These are phyloP conservation scores for Dinothrombium tinctorium DNA, from an alignment of 1,140 invertebrate species.

Conservation along the genomic window DNA sequence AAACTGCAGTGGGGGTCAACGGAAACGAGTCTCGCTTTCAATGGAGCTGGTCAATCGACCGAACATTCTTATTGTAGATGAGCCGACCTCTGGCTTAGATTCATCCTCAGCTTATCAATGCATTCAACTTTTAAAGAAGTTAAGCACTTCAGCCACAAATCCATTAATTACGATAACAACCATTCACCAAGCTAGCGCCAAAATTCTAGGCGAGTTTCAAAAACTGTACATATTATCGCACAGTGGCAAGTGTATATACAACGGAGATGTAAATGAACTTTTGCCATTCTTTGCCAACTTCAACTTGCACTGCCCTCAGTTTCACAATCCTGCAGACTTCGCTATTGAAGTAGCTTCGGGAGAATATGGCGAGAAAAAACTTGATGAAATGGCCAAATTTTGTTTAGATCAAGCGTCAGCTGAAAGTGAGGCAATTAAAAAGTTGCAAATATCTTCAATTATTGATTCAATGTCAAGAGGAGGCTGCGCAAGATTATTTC, in stretches of 20 bases:
- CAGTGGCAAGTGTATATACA: slow-evolving; percentile 16
- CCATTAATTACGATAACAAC: slow-evolving; percentile 25
- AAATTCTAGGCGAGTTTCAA: slow-evolving; percentile 8
- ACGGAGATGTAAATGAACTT: slow-evolving; percentile 15
- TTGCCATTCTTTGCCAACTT: background rate
- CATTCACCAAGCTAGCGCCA: slow-evolving; percentile 11
- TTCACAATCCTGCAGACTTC: slow-evolving; percentile 5
- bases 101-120: slow-evolving; percentile 60
- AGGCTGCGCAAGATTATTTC: background rate
- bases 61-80: slow-evolving; percentile 88
- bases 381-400: background rate
- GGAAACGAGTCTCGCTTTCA: slow-evolving; percentile 78
- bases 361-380: background rate
- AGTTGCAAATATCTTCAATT: slow-evolving; percentile 1
- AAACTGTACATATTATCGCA: slow-evolving; percentile 9
- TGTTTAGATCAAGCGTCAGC: background rate
- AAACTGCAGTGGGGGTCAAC: slow-evolving; percentile 43
- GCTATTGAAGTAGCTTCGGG: slow-evolving; percentile 2
- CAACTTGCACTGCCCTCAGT: background rate
- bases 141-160: slow-evolving; percentile 29
- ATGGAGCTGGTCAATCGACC: slow-evolving; percentile 84
- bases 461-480: background rate
- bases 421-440: background rate
- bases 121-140: slow-evolving; percentile 40
- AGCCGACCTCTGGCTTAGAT: slow-evolving; percentile 64